These are phyloP conservation scores for Tetrax tetrax DNA, from an alignment of 2,113 vertebrate species.

Conservation along the genomic window DNA sequence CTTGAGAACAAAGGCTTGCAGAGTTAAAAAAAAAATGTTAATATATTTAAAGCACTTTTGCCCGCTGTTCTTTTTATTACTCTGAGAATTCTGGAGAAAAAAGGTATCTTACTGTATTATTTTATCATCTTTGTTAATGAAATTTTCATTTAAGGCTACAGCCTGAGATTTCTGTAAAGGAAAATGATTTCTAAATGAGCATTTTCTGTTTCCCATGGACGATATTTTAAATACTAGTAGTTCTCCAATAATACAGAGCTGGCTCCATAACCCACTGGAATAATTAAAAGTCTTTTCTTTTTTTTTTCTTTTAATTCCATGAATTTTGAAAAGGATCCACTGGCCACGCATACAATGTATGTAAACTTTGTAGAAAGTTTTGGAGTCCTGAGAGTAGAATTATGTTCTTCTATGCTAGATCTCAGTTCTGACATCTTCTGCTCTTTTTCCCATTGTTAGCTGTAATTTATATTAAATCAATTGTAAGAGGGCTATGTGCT, in stretches of 20 bases:
- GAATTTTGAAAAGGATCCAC: neutral
- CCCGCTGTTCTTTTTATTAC: slow-evolving; percentile 68
- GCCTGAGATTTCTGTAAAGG: neutral
- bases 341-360: too few relatives aligned
- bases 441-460: neutral
- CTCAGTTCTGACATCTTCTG: neutral
- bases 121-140: slow-evolving; percentile 56
- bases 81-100: slow-evolving; percentile 56
- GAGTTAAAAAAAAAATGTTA: slow-evolving; percentile 66
- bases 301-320: neutral
- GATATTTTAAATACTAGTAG: neutral
- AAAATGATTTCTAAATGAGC: neutral
- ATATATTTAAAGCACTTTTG: slow-evolving; percentile 73
- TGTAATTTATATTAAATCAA: neutral
- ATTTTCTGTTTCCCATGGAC: neutral
- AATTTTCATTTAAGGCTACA: slow-evolving; percentile 58
- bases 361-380: neutral
- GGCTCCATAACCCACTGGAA: neutral
- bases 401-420: neutral
- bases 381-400: neutral
- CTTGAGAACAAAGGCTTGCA: slow-evolving; percentile 79
- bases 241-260: neutral
- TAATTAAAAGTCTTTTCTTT: neutral
- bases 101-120: slow-evolving; percentile 65
- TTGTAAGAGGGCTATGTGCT: neutral